A percentile compares a stretch with the other conserved stretches of the same genome.
phyloP scores from a whole-genome alignment of 2,888 invertebrate species.

The Sylvicola cinctus region DNA sequence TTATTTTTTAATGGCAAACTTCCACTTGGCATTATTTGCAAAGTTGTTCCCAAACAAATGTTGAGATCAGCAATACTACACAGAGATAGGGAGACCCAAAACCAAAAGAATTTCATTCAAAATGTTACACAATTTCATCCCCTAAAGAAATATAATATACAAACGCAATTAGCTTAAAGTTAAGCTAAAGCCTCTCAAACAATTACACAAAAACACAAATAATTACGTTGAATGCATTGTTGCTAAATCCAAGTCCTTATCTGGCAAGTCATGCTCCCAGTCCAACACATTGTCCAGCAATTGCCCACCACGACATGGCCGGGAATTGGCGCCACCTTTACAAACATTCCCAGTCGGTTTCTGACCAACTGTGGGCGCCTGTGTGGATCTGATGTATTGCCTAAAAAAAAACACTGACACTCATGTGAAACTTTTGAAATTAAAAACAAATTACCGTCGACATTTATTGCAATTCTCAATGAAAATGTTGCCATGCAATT shows the following conservation, averaged over 20 bases:
- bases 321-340: constrained; percentile 35
- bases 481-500: constrained; percentile 98
- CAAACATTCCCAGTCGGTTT: constrained; percentile 43
- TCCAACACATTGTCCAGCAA: constrained; percentile 84
- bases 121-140: too few relatives aligned
- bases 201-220: not conserved
- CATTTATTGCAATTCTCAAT: constrained; percentile 83
- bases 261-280: constrained; percentile 91
- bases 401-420: constrained; percentile 23
- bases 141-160: not conserved
- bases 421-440: not conserved
- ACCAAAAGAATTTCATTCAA: constrained; percentile 4
- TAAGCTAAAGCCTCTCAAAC: too few relatives aligned
- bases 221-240: constrained; percentile 53
- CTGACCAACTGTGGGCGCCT: constrained; percentile 66
- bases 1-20: constrained; percentile 72
- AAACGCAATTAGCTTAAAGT: too few relatives aligned
- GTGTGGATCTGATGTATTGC: constrained; percentile 55
- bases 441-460: constrained; percentile 33
- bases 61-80: constrained; percentile 78
- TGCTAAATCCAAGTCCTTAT: constrained; percentile 62
- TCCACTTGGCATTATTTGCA: constrained; percentile 95
- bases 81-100: constrained; percentile 14
- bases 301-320: constrained; percentile 80
- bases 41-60: constrained; percentile 87